Base-by-base conservation (phyloP, 2,113 vertebrate species). In the Bubo blakistoni region DNA sequence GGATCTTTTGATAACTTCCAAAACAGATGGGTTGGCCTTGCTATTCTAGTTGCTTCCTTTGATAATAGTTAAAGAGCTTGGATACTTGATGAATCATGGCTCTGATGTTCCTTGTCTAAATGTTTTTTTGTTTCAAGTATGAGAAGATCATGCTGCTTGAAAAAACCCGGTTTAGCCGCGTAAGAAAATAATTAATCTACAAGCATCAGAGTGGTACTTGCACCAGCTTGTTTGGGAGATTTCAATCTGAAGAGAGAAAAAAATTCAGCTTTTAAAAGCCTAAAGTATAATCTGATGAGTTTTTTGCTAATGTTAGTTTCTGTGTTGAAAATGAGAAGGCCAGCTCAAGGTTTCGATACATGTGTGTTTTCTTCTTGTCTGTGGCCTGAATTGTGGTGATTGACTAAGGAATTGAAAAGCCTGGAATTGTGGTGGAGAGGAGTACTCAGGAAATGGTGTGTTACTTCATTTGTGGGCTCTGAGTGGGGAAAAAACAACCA, bases 181-280 rank as follows among this genome's bases (percentile, higher is more conserved):
- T 78, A 79, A 78, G 87, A 95, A 94, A 97, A 91, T 89, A 92
- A 82, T 71, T 94, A 76, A 24, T n/a, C 26, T 72, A 54, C 71
- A 42, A 29, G 36, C 6, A 19, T n/a, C 32, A 29, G 80, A 81
- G 24, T 82, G 70, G 40, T 88, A 36, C 81, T 71, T 59, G 32
- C 55, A 86, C 46, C 59, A n/a, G 40, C 92, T 54, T 54, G 32
- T 79, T 91, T 86, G 38, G 30, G n/a, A 82, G 85, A 81, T 74
- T 40, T 89, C 5, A 5, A 76, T 83, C 65, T 79, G 69, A 54
- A 84, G 51, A 74, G 52, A 40, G 36, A 7, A 72, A 63, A 63
- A 55, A 38, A 47, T 3, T 72, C 6, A 10, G 12, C 44, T 86
- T 70, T 55, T 81, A 29, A 61, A 78, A 73, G 52, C 47, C 44